Conservation (phyloP, 1,140 invertebrate genomes). For the Zophobas atratus region DNA sequence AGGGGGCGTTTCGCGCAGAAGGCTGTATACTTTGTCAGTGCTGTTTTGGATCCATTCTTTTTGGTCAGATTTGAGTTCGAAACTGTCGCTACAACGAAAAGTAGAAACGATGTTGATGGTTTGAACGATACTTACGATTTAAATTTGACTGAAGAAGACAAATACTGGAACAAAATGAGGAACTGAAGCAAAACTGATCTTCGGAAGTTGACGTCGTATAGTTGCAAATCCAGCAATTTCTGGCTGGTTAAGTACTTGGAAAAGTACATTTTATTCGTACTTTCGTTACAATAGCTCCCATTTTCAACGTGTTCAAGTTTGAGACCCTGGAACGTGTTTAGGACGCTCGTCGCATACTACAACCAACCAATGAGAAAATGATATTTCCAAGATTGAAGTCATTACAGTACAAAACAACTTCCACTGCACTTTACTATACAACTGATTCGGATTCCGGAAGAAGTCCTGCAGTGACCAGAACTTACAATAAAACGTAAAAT, state of each 20-base stretch:
- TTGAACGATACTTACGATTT: slow-evolving; percentile 81
- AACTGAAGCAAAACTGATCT: slow-evolving; percentile 96
- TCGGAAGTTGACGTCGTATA: slow-evolving; percentile 97
- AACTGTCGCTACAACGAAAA: slow-evolving; percentile 79
- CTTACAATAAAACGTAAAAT: slow-evolving; percentile 96
- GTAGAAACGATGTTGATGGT: slow-evolving; percentile 1
- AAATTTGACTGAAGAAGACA: slow-evolving; percentile 92
- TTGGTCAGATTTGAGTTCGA: slow-evolving; percentile 90
- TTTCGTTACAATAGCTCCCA: slow-evolving; percentile 66
- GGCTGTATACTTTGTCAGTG: slow-evolving; percentile 79
- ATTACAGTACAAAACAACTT: slow-evolving; percentile 85
- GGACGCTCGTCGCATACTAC: slow-evolving; percentile 88
- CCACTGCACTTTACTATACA: slow-evolving; percentile 95
- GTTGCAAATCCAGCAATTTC: slow-evolving; percentile 94
- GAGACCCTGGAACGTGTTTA: slow-evolving; percentile 82
- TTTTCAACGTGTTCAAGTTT: slow-evolving; percentile 62
- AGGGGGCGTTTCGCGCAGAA: slow-evolving; percentile 92
- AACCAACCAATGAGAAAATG: slow-evolving; percentile 60
- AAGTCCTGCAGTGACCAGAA: slow-evolving; percentile 99
- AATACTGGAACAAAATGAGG: slow-evolving; percentile 96
- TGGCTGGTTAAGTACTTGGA: slow-evolving; percentile 99
- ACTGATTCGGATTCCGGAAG: slow-evolving; percentile 94
- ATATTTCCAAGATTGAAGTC: slow-evolving; percentile 47
- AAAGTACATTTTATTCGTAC: slow-evolving; percentile 85
- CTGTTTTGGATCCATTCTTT: slow-evolving; percentile 86